Percentiles rank a stretch among this genome's conserved stretches.
Conservation (phyloP, 2,797 vertebrate species). For the Sorex maritimensis region DNA sequence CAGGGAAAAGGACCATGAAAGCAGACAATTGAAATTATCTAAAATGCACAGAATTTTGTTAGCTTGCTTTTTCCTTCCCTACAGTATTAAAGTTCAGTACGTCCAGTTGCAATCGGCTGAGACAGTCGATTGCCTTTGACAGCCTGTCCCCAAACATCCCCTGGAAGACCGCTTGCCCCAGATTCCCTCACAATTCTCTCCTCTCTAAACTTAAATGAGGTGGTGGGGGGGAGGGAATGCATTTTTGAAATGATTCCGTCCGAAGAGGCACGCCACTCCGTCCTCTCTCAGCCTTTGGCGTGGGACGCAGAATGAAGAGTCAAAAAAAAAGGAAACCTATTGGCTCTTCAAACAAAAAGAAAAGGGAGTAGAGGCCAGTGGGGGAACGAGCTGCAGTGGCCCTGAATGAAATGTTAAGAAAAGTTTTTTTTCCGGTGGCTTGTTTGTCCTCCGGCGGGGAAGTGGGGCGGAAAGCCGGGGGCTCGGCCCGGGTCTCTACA, state of each 20-base stretch:
- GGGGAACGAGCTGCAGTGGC: slow-evolving; percentile 46
- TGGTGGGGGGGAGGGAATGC: slow-evolving; percentile 34
- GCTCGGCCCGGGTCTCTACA: neutral
- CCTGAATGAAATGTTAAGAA: slow-evolving; percentile 70
- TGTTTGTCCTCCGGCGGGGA: slow-evolving; percentile 59
- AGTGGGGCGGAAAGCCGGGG: slow-evolving; percentile 49
- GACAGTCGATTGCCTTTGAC: slow-evolving; percentile 69
- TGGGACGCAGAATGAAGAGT: neutral
- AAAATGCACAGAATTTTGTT: slow-evolving; percentile 62
- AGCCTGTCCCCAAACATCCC: slow-evolving; percentile 77
- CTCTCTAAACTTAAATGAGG: slow-evolving; percentile 86
- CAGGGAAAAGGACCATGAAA: slow-evolving; percentile 14
- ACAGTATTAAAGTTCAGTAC: slow-evolving; percentile 77
- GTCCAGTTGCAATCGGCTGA: slow-evolving; percentile 62
- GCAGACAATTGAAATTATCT: slow-evolving; percentile 65
- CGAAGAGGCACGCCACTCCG: slow-evolving; percentile 6
- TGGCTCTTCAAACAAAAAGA: slow-evolving; percentile 81
- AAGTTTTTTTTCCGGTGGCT: slow-evolving; percentile 81
- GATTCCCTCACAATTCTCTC: slow-evolving; percentile 87
- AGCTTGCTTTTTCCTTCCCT: neutral
- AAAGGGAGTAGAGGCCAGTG: slow-evolving; percentile 27
- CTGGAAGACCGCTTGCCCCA: slow-evolving; percentile 80
- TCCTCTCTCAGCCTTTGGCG: slow-evolving; percentile 12
- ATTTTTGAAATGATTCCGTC: slow-evolving; percentile 66
- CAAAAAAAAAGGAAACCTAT: neutral